Conservation (phyloP, 2,888 invertebrate genomes). For the Esperia sulphurella region DNA sequence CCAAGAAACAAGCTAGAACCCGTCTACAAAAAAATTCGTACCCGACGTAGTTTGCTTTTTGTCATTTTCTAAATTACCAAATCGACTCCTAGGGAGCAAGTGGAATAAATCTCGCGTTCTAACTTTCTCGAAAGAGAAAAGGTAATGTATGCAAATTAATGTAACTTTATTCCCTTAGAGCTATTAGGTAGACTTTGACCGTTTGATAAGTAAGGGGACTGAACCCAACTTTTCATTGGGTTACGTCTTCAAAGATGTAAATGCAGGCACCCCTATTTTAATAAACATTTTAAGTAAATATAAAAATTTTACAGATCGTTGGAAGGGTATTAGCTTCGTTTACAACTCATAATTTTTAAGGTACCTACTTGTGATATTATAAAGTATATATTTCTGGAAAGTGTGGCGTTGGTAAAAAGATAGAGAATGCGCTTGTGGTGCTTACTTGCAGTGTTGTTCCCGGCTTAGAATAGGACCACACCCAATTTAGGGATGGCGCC, state of each 20-base stretch:
- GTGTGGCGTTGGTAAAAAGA: no score
- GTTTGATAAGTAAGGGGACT: conserved; percentile 51
- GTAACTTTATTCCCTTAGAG: conserved; percentile 64
- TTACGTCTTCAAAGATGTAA: conserved; percentile 18
- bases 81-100: conserved; percentile 22
- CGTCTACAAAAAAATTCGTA: no score
- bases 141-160: conserved; percentile 69
- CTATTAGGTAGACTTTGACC: conserved; percentile 65
- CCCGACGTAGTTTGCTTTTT: no score
- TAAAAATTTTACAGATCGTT: not conserved
- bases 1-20: no score
- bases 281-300: conserved; percentile 1
- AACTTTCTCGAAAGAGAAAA: conserved; percentile 55
- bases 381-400: no score
- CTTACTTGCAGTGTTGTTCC: no score
- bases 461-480: no score
- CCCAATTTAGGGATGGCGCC: no score
- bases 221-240: conserved; percentile 38
- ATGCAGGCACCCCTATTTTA: conserved; percentile 3
- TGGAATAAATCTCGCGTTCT: conserved; percentile 27
- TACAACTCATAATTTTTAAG: no score
- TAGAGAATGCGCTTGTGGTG: no score
- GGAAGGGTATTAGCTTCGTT: not conserved
- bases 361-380: no score
- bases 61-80: not conserved